Evolutionary conservation across 1,140 invertebrate species (phyloP).

Genomic region (Chironomus striatipennis): DNA sequence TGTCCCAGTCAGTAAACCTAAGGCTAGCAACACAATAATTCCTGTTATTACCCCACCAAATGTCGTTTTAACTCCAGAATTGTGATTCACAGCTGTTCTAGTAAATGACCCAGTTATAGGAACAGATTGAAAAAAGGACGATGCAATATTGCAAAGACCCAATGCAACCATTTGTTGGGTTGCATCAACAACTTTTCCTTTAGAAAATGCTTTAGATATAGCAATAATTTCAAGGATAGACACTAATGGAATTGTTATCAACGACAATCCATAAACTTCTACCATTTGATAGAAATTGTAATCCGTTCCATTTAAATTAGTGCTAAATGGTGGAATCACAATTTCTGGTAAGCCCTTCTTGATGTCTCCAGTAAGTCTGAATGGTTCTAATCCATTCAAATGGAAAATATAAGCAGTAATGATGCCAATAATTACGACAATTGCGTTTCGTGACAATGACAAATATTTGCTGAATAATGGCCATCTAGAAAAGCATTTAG

Average conservation of each 20-base stretch:
- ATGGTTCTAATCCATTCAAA: slow-evolving; percentile 44
- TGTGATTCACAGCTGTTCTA: slow-evolving; percentile 82
- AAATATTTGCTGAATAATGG: slow-evolving; percentile 70
- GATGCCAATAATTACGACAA: slow-evolving; percentile 63
- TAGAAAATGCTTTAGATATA: slow-evolving; percentile 75
- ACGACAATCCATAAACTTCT: slow-evolving; percentile 49
- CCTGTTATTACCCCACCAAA: slow-evolving; percentile 71
- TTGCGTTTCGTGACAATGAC: slow-evolving; percentile 71
- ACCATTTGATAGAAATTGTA: slow-evolving; percentile 53
- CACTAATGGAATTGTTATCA: slow-evolving; percentile 64
- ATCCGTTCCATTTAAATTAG: slow-evolving; percentile 40
- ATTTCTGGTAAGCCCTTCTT: slow-evolving; percentile 54
- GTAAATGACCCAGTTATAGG: slow-evolving; percentile 83
- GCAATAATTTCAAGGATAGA: slow-evolving; percentile 73
- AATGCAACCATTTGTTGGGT: slow-evolving; percentile 79
- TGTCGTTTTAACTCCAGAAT: slow-evolving; percentile 79
- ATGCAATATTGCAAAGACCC: slow-evolving; percentile 72
- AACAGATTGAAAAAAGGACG: slow-evolving; percentile 80
- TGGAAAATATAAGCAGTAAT: slow-evolving; percentile 53
- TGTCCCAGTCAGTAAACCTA: slow-evolving; percentile 59
- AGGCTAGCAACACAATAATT: slow-evolving; percentile 55
- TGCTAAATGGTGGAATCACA: slow-evolving; percentile 53
- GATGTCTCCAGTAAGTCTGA: slow-evolving; percentile 57
- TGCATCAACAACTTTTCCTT: slow-evolving; percentile 65
- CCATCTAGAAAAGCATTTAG: slow-evolving; percentile 44